phyloP scores from a whole-genome alignment of 2,113 vertebrate genomes.

The Tichodroma muraria region DNA sequence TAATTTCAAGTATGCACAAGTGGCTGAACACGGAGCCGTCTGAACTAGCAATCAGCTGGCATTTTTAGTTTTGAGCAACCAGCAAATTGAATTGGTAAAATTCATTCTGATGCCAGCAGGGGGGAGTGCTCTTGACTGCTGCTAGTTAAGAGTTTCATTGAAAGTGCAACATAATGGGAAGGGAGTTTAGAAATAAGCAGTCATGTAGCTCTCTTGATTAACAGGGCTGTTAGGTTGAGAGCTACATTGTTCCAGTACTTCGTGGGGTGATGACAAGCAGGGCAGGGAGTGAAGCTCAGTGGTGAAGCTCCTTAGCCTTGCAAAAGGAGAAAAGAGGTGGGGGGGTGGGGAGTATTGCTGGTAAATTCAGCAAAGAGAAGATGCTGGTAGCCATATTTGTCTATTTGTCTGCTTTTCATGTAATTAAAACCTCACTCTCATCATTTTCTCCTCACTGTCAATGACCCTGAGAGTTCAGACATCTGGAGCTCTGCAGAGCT shows the following conservation, averaged over 20 bases:
- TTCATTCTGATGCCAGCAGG: slow-evolving; percentile 61
- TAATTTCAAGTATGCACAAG: slow-evolving; percentile 60
- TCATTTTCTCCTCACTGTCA: neutral
- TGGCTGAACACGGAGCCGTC: slow-evolving; percentile 46
- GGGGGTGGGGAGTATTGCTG: rapidly evolving
- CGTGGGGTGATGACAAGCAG: neutral
- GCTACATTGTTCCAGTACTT: slow-evolving; percentile 8
- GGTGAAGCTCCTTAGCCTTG: neutral
- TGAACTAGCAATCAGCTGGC: slow-evolving; percentile 58
- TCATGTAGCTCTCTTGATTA: slow-evolving; percentile 56
- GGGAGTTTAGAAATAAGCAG: slow-evolving; percentile 53
- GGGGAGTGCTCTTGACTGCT: slow-evolving; percentile 60
- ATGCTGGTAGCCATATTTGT: neutral
- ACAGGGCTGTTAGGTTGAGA: slow-evolving; percentile 39
- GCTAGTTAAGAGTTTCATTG: slow-evolving; percentile 42
- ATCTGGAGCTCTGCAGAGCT: neutral
- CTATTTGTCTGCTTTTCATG: neutral
- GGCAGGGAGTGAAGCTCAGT: neutral
- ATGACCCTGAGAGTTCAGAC: neutral
- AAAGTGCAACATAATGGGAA: slow-evolving; percentile 48
- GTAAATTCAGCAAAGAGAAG: neutral
- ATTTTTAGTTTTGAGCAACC: slow-evolving; percentile 56
- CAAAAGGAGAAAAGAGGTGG: neutral
- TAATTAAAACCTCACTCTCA: neutral
- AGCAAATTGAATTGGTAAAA: slow-evolving; percentile 60